phyloP scores from a whole-genome alignment of 2,113 vertebrate genomes.

The Istiophorus platypterus region DNA sequence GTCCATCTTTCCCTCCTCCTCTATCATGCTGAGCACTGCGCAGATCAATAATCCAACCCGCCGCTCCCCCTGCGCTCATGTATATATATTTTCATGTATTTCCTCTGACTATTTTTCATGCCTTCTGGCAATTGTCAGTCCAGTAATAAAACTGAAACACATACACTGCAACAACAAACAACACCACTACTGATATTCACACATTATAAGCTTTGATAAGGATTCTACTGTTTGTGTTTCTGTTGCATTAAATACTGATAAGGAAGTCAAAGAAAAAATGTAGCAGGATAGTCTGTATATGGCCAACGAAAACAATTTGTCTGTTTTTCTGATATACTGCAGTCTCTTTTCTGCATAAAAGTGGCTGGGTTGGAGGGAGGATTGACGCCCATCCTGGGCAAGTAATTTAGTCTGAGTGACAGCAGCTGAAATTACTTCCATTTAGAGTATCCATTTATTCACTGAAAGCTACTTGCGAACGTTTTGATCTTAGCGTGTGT shows the following conservation, averaged over 20 bases:
- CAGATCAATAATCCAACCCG: slow-evolving; percentile 53
- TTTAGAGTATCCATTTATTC: slow-evolving; percentile 7
- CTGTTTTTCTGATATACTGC: slow-evolving; percentile 30
- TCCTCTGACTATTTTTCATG: slow-evolving; percentile 7
- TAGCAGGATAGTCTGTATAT: neutral
- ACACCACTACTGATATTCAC: neutral
- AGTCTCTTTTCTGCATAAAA: neutral
- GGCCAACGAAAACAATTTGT: slow-evolving; percentile 22
- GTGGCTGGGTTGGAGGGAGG: neutral
- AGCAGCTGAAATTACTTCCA: slow-evolving; percentile 28
- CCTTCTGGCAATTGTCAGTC: neutral
- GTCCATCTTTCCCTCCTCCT: slow-evolving; percentile 28
- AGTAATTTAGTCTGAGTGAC: slow-evolving; percentile 28
- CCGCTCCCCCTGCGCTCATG: neutral
- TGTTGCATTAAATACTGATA: slow-evolving; percentile 38
- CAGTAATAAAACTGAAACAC: slow-evolving; percentile 10
- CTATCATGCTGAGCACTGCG: slow-evolving; percentile 16
- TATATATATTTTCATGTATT: slow-evolving; percentile 28
- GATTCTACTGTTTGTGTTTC: slow-evolving; percentile 2
- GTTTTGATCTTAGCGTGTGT: neutral
- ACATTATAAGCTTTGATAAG: neutral
- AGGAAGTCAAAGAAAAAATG: slow-evolving; percentile 1
- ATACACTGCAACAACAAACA: slow-evolving; percentile 3
- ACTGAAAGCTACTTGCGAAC: neutral
- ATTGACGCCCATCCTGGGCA: neutral